Percentiles rank a stretch among this genome's conserved stretches.
phyloP scores from a whole-genome alignment of 2,113 vertebrate species.

The Anolis sagrei region DNA sequence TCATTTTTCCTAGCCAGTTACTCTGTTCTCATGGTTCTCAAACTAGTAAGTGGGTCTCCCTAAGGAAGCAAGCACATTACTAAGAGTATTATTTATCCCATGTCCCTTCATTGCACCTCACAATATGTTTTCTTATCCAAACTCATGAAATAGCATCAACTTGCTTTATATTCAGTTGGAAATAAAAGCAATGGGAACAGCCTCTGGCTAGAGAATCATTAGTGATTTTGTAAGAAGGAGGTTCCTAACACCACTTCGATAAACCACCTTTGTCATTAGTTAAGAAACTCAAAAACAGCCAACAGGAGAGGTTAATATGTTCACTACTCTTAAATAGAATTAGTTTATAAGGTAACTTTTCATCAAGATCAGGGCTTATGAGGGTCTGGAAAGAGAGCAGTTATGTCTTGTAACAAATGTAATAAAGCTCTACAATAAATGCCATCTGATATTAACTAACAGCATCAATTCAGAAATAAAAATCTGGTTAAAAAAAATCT shows the following conservation, averaged over 20 bases:
- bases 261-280: not conserved
- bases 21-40: constrained; percentile 14
- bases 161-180: not conserved
- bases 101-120: not conserved
- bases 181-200: not conserved
- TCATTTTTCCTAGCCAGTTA: not conserved
- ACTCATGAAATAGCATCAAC: not conserved
- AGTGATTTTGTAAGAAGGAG: not conserved
- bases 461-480: not conserved
- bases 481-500: too few relatives aligned
- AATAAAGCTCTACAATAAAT: not conserved
- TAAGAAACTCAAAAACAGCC: not conserved
- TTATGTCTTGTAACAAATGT: not conserved
- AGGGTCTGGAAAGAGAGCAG: not conserved
- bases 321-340: not conserved
- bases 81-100: not conserved
- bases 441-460: not conserved
- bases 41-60: not conserved
- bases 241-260: not conserved
- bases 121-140: not conserved
- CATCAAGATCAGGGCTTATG: not conserved
- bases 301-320: too few relatives aligned
- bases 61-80: not conserved
- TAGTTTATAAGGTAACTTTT: not conserved
- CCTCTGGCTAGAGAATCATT: not conserved